Evolutionary conservation across 2,113 vertebrate species (phyloP), one percentile per base, ranked within the genome.

Genomic region (Anarrhichthys ocellatus): DNA sequence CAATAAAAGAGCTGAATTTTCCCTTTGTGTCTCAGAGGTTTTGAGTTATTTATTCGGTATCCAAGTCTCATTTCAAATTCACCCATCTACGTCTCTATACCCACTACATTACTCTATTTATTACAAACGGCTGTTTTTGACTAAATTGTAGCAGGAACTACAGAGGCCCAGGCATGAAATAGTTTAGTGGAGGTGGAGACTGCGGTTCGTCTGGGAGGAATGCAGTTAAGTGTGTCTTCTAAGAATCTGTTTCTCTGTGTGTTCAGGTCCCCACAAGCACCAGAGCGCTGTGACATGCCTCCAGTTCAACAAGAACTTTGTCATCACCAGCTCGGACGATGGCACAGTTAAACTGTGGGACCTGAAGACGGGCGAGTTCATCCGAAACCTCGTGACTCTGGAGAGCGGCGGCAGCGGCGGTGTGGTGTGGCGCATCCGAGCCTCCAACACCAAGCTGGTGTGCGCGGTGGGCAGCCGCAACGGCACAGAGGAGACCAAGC

Each of bases 271-370:
- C 88, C 98, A 99, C 95, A 99, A 99, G 94, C 98, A 99, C 96
- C 98, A 99, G 96, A 99, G 98, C 85, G 98, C 98, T 89, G 98
- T 99, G 93, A 99, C 98, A 90, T 99, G 98, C 96, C 98, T 99
- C 96, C 98, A 99, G 96, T 99, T 99, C 96, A 99, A 99, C 96
- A 99, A 99, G 97, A 99, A 99, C 96, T 99, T 99, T 95, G 98
- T 99, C 91, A 98, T 99, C 96, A 99, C 98, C 96, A 99, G 98
- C 96, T 99, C 98, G 84, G 98, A 99, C 87, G 98, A 99, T 82
- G 98, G 98, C 94, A 99, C 98, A 78, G 98, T 99, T 80, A 99
- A 99, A 95, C 95, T 99, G 84, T 99, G 98, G 98, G 98, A 99
- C 96, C 96, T 99, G 95, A 98, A 98, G 96, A 99, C 98, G 89